Evolutionary conservation across 1,140 invertebrate genomes (phyloP).

Genomic region (Drosophila ananassae): DNA sequence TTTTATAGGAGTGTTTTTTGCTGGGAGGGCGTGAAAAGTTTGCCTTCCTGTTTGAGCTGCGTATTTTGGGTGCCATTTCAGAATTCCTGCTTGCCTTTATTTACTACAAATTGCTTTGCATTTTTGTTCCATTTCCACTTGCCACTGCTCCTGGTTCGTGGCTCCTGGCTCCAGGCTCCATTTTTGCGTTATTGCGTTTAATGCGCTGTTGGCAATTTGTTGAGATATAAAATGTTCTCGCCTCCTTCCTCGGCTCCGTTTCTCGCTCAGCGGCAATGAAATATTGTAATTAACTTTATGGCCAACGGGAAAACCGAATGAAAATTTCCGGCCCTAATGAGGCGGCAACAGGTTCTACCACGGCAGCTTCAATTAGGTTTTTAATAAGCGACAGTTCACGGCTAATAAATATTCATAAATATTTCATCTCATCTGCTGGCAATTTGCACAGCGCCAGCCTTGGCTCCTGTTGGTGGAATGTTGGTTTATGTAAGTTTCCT

Average conservation of each 20-base stretch:
- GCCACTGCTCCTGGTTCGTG: conserved; percentile 5
- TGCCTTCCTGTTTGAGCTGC: conserved; percentile 51
- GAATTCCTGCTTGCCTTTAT: conserved; percentile 47
- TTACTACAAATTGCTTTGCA: conserved; percentile 60
- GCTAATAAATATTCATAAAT: conserved; percentile 78
- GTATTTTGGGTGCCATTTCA: conserved; percentile 45
- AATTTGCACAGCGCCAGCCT: conserved; percentile 2
- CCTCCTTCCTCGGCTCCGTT: too few relatives aligned
- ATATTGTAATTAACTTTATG: conserved; percentile 74
- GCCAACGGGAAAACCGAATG: conserved; percentile 33
- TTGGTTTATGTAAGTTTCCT: conserved; percentile 44
- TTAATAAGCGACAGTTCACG: conserved; percentile 50
- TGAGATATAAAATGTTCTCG: conserved; percentile 39
- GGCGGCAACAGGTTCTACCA: conserved; percentile 64
- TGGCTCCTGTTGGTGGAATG: conserved; percentile 8
- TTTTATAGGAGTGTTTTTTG: conserved; percentile 8
- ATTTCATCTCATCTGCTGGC: conserved; percentile 38
- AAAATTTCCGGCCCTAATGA: conserved; percentile 54
- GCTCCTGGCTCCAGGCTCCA: conserved; percentile 10
- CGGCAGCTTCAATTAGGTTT: conserved; percentile 52
- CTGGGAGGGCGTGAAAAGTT: conserved; percentile 37
- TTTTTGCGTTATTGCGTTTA: conserved; percentile 43
- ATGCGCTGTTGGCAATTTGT: conserved; percentile 51
- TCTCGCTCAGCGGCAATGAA: conserved; percentile 37
- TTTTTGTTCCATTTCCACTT: conserved; percentile 41